Evolutionary conservation across 2,797 vertebrate genomes (phyloP), one percentile per base, ranked within the genome.

Genomic region (Semaprochilodus insignis): DNA sequence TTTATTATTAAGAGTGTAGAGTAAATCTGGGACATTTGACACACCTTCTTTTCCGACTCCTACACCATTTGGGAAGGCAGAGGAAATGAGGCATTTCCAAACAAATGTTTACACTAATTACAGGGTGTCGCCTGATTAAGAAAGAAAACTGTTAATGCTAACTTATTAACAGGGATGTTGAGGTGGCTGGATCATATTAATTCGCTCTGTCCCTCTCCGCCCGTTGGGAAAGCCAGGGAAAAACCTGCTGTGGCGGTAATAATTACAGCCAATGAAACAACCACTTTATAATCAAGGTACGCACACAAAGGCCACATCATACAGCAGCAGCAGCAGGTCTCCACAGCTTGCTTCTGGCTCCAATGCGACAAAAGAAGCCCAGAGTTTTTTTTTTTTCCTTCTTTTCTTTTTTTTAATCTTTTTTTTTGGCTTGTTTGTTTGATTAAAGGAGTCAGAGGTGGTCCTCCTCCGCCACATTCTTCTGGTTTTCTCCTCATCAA

Each of bases 301-400:
- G 51, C n/a, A 71, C 67, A 71, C 67, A 51, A 71, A 71, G 67
- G 40, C 67, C 40, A 48, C 65, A 67, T 67, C 65, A 67, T 40
- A 67, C 34, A 21, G 65, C 16, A 67, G 31, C 16, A 67, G 31
- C 31, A 31, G 65, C 65, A 40, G 65, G 65, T 67, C 36, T 21
- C 7, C 66, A 11, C 67, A 71, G 67, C 44, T 10, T 48, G 31
- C 36, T 21, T 36, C 17, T 8, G 17, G 13, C 40, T n/a, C 17
- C 66, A 44, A 0, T 14, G n/a, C 40, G 19, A 51, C 23, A 13
- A 51, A 71, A 71, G n/a, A n/a, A 71, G 19, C 40, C n/a, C 25
- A 23, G 11, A 23, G 25, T 25, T 6, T 14, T 1, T 44, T 44
- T n/a, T 44, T 5, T 6, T 23, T 51, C 0, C 2, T 44, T 44